Base-by-base conservation (phyloP, 1,140 invertebrate genomes). In the Thaumatotibia leucotreta region DNA sequence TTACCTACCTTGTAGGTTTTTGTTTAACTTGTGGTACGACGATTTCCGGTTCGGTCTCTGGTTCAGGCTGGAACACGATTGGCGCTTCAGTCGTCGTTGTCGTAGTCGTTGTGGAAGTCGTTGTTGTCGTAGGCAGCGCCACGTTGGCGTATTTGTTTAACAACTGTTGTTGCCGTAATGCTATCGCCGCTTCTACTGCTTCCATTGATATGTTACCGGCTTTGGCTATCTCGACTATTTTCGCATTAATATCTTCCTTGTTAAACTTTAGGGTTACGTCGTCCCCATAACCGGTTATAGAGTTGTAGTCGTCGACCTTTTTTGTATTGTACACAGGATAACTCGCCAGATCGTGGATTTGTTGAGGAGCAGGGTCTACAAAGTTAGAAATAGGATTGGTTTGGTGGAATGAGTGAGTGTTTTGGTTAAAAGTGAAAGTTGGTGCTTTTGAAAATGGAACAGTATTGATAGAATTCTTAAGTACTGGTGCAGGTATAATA, bases 121-220 rank as follows among this genome's bases (percentile, higher is more conserved):
- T 91, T 0, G 92, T 89, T 0, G 91, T 91, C 0, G 92, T 88
- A 0, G 91, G 91, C 0, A 83, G 64, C 0, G 91, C 81, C 23
- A 88, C 83, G 64, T 92, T 92, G 0, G 93, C 92, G 73, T 92
- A 94, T 68, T 92, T 92, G 62, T 67, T 92, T 68, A 94, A 82
- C 22, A 95, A 73, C 74, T 95, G 94, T 73, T 95, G 94, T 61
- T 95, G 94, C 35, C 94, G 91, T 52, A 95, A 76, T 10, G 93
- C 91, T 65, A 96, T 95, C 0, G 95, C 95, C 14, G 95, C 92
- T 73, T 95, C 94, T 0, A 96, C 92, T 5, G 95, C 94, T 63
- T 95, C 95, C 67, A 95, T 93, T 0, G 94, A 95, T 31, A 96
- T 94, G 74, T 96, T 96, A 10, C 95, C 95, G 0, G 95, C 95